phyloP scores from a whole-genome alignment of 1,140 invertebrate genomes.

The Pseudomyrmex cubaensis region DNA sequence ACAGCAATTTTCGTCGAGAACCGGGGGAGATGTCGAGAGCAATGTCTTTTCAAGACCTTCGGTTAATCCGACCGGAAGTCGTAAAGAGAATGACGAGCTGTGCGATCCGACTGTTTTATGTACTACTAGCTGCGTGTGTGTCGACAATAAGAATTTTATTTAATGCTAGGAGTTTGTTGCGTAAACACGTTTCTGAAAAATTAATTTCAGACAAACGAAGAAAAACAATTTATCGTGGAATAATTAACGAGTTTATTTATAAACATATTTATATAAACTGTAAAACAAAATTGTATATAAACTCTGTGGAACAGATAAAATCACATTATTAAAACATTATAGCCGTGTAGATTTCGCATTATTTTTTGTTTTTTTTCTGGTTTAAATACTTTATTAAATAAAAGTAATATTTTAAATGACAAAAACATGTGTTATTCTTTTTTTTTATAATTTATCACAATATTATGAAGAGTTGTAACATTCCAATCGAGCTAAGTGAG shows the following conservation, averaged over 20 bases:
- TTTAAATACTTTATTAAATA: no score
- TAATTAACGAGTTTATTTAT: not conserved
- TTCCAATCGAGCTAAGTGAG: not conserved
- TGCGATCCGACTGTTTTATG: constrained; percentile 16
- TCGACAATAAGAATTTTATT: not conserved
- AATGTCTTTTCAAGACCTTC: not conserved
- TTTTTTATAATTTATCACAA: no score
- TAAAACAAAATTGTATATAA: not conserved
- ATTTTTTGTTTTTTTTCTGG: no score
- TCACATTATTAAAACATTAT: not conserved
- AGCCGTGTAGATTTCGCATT: no score
- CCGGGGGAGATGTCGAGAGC: constrained; percentile 3
- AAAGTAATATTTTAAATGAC: no score
- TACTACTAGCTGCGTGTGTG: not conserved
- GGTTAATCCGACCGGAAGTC: constrained; percentile 42
- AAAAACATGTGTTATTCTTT: no score
- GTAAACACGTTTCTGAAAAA: not conserved
- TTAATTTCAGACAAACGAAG: not conserved
- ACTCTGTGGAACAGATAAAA: not conserved
- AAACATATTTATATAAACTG: not conserved
- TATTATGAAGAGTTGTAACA: no score
- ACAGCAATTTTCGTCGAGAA: constrained; percentile 54
- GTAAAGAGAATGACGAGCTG: constrained; percentile 31
- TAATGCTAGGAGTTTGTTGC: not conserved
- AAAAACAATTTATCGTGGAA: not conserved